Percentiles rank a stretch among this genome's conserved stretches.
Evolutionary conservation across 2,113 vertebrate genomes (phyloP).

Genomic region (Bufo bufo): DNA sequence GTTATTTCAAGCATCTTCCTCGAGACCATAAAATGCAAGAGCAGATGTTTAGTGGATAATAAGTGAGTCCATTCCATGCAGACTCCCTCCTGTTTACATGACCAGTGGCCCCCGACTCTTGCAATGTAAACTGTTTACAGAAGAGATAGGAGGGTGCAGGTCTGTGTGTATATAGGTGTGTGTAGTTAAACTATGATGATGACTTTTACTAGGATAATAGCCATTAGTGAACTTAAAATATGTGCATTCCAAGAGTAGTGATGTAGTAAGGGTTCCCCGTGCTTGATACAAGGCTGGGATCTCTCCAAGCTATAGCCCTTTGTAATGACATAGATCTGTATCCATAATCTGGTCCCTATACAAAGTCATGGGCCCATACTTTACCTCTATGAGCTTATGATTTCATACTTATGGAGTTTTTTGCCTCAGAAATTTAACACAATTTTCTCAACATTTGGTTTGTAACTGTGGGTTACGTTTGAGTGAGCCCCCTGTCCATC

Average conservation of each 20-base stretch:
- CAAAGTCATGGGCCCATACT: too few species aligned
- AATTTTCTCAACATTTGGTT: too few species aligned
- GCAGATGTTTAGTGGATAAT: slow-evolving; percentile 45
- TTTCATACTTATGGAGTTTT: too few species aligned
- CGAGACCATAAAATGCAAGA: background rate
- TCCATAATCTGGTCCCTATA: too few species aligned
- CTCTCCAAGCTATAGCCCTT: background rate
- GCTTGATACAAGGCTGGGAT: background rate
- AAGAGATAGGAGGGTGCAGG: background rate
- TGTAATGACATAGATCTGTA: background rate
- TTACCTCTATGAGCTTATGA: too few species aligned
- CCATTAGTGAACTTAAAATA: background rate
- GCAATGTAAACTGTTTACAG: slow-evolving; percentile 53
- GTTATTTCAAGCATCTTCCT: slow-evolving; percentile 21
- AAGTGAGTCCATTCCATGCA: background rate
- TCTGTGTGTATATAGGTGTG: slow-evolving; percentile 25
- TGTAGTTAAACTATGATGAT: background rate
- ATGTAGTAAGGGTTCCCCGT: background rate
- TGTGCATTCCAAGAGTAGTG: background rate
- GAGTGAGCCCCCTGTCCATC: too few species aligned
- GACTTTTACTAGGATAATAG: background rate
- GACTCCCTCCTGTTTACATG: slow-evolving; percentile 38
- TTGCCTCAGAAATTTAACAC: too few species aligned
- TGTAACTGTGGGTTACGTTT: too few species aligned
- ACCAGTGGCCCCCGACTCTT: slow-evolving; percentile 7